Base-by-base conservation (phyloP, 2,888 invertebrate genomes). In the Orchestes rusci region DNA sequence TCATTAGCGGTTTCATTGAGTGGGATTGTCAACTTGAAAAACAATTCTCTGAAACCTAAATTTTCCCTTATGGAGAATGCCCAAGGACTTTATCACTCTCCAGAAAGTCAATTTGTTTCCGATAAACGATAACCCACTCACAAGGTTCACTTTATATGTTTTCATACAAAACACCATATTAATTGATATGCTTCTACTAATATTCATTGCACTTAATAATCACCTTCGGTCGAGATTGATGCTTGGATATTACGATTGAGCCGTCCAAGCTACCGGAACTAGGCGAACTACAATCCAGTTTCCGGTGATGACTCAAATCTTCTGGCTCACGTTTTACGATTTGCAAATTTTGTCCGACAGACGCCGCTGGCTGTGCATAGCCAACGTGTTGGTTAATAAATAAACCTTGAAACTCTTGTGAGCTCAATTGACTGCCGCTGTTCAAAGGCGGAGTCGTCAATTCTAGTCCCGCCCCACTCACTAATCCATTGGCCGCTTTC, bases 311-410 rank as follows among this genome's bases (percentile, higher is more conserved):
- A 73, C 84, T 84, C 58, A 85, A 75, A 69, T 86, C 86, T 73
- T 85, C 85, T 61, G 85, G 85, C 70, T 85, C 86, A 67, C 84
- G 77, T 72, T 85, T 85, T 68, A 84, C 82, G 66, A 78, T 76
- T 64, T 77, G 78, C 70, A 78, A 73, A 70, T 76, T 75, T 59
- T 76, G 73, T 46, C 73, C 65, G 50, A 54, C 59, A 35, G 62
- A 54, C 47, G 55, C 72, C 57, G 64, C 65, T 59, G 63, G 70
- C 61, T 62, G 69, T 58, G 64, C 64, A 74, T 73, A 70, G 70
- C 74, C 72, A 75, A 76, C 75, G 74, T 76, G 76, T 73, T 75
- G 75, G 74, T 67, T 72, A 60, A 73, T 68, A 65, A 73, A 73
- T 61, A 73, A 67, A 56, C 73, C 72, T 61, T 71, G 72, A 57